Base-by-base conservation (phyloP, 2,888 invertebrate genomes). In the Apodemia mormo region DNA sequence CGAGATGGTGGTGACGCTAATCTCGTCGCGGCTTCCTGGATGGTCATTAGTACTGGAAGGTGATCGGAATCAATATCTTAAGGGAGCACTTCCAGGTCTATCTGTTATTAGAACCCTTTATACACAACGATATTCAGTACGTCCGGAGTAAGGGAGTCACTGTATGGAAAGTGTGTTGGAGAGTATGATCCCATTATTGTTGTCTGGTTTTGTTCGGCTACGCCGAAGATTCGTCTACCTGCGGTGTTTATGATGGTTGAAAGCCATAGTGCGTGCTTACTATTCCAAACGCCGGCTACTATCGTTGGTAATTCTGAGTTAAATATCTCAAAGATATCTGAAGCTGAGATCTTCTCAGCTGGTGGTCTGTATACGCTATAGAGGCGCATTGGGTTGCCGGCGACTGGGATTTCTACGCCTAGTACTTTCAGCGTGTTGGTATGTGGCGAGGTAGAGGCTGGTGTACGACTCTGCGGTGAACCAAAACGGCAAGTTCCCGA, bases 221-320 rank as follows among this genome's bases (percentile, higher is more conserved):
- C 9, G 29, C 29, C 14, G 30, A 37, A 30, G 4, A 64, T 33
- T 9, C 33, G 5, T 22, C 10, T 64, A 4, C 30, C 37, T 0
- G 5, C 30, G 6, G 30, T 2, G 37, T 37, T 33, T 0, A 4
- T 30, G 10, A 7, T 7, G 12, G 8, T 14, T 4, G 33, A 64
- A 6, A 33, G n/a, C 64, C 64, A 64, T 33, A 37, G 37, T 9
- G 2, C 2, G 30, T 64, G 64, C 14, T 64, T 30, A 9, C 14
- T 2, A 30, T 64, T 64, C 64, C 64, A 64, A 37, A 33, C 64
- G 14, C 64, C 64, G 64, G 64, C 64, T 14, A 30, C 64, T 12
- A 30, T 8, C 1, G 49, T 33, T 64, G 33, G 37, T 5, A 37
- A 5, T 5, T 0, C 0, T 37, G 37, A 37, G 4, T 37, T 37